Evolutionary conservation across 2,797 vertebrate genomes (phyloP).

Genomic region (Pantherophis alleghaniensis): DNA sequence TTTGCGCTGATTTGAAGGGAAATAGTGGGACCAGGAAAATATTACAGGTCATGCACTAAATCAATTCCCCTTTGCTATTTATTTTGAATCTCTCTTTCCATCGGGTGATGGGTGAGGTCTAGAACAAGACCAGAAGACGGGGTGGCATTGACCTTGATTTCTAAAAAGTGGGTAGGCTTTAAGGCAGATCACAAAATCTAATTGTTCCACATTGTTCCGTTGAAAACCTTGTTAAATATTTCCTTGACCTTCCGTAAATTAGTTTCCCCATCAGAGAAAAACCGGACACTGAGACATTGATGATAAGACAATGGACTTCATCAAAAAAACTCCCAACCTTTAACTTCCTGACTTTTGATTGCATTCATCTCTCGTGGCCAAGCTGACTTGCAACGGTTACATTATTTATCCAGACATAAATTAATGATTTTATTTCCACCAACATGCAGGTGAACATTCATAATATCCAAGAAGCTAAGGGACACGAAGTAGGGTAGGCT

Average conservation of each 20-base stretch:
- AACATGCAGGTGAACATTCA: background rate
- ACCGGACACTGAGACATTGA: background rate
- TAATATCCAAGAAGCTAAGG: slow-evolving; percentile 1
- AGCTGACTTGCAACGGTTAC: background rate
- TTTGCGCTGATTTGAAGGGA: background rate
- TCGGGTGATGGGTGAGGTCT: background rate
- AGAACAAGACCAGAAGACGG: background rate
- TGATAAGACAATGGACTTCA: background rate
- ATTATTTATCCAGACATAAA: background rate
- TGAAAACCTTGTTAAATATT: background rate
- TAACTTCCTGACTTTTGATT: background rate
- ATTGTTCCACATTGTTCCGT: background rate
- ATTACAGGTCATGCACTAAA: background rate
- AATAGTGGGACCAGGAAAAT: background rate
- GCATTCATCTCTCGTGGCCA: background rate
- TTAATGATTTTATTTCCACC: background rate
- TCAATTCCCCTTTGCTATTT: background rate
- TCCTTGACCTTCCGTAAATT: background rate
- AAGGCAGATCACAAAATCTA: background rate
- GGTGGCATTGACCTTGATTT: background rate
- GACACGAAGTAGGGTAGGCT: background rate
- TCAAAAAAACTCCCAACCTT: background rate
- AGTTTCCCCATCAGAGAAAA: background rate
- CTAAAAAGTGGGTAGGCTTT: background rate
- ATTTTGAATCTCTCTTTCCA: background rate